Evolutionary conservation across 2,888 invertebrate species (phyloP), one percentile per base, ranked within the genome.

Genomic region (Melanophora roralis): DNA sequence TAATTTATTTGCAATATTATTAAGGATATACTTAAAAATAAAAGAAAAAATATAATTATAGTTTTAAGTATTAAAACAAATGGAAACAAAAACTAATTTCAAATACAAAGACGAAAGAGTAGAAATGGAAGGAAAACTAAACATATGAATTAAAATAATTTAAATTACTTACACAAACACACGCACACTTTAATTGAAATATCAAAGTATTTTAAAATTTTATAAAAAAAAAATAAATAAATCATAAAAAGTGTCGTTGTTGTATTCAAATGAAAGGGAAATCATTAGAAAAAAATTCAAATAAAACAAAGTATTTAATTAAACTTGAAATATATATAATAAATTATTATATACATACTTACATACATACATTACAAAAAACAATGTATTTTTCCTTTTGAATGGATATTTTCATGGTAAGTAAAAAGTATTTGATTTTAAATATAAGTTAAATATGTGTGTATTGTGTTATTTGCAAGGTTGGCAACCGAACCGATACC

Each of bases 171-270:
- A 78, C 21, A 71, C 36, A 62, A 32, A 74, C 47, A 68, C 76
- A 72, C 80, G 80, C 76, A 80, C 80, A 80, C 76, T 80, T 80
- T 57, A 67, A 78, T 68, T 64, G 49, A 40, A 69, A 62, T 55
- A 71, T 53, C 27, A 27, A 75, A 76, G 71, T 36, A 36, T 36
- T 73, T 80, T 74, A 71, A 64, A 77, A 64, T 51, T 69, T 64
- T 65, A 51, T 36, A 57, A 69, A 53, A 23, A 3, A 53, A 60
- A 72, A 53, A 23, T 3, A 53, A 60, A 72, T 7, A 69, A 57
- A 53, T 53, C 19, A 71, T 34, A 64, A 53, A 51, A 72, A 80
- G 80, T 80, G 80, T 80, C 76, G 80, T 80, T 80, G 72, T 80
- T 73, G 80, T 76, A 59, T 76, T 80, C 53, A 43, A 49, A 67